Evolutionary conservation across 2,797 vertebrate genomes (phyloP).

Genomic region (Setipinna tenuifilis): DNA sequence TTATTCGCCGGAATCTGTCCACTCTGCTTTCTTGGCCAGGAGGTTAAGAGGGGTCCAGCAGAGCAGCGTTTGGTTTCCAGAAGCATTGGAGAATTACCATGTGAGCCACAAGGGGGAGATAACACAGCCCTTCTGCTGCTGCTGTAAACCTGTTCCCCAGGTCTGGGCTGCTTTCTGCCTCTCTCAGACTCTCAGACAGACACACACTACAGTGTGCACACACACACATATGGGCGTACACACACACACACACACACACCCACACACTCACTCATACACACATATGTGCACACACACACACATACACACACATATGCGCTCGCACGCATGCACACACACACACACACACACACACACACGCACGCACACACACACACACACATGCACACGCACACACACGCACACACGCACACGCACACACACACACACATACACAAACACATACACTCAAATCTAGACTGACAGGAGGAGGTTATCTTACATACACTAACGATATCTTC

Average conservation of each 20-base stretch:
- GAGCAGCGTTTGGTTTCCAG: neutral
- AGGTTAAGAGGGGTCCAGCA: neutral
- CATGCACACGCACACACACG: slow-evolving; percentile 29
- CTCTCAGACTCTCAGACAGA: slow-evolving; percentile 38
- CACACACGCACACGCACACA: neutral
- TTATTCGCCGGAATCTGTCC: slow-evolving; percentile 18
- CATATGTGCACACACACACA: slow-evolving; percentile 10
- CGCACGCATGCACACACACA: slow-evolving; percentile 30
- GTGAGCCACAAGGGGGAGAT: slow-evolving; percentile 51
- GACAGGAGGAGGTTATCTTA: neutral
- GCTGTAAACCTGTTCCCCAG: neutral
- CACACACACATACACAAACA: slow-evolving; percentile 43
- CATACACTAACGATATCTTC: neutral
- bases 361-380: slow-evolving; percentile 35
- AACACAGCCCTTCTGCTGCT: neutral
- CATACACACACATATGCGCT: slow-evolving; percentile 9
- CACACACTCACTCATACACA: slow-evolving; percentile 33
- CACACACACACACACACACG: slow-evolving; percentile 16
- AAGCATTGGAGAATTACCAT: neutral
- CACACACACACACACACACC: slow-evolving; percentile 15
- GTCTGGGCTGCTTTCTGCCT: slow-evolving; percentile 13
- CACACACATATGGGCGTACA: neutral
- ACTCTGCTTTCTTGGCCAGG: neutral
- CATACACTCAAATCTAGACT: neutral
- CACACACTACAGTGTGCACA: slow-evolving; percentile 39